Evolutionary conservation across 2,113 vertebrate genomes (phyloP).

Genomic region (Cyprinodon variegatus): DNA sequence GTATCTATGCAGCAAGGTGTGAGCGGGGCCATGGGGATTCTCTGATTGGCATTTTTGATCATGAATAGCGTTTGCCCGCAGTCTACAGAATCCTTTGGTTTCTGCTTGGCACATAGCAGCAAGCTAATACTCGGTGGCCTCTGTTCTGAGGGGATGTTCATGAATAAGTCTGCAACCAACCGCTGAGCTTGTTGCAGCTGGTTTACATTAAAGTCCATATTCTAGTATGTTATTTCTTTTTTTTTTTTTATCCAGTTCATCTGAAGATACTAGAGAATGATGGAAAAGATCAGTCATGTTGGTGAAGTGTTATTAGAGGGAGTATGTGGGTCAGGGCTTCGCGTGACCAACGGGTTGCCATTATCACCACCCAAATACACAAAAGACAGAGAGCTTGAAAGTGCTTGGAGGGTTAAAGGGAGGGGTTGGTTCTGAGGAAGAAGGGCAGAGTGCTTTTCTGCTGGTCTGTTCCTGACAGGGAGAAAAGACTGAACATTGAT

Average conservation of each 20-base stretch:
- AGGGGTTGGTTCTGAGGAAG: conserved; percentile 42
- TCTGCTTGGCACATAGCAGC: conserved; percentile 21
- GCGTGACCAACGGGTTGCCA: conserved; percentile 71
- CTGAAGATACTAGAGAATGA: conserved; percentile 2
- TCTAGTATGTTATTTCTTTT: not conserved
- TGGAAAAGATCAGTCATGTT: conserved; percentile 29
- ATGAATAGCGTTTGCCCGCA: conserved; percentile 26
- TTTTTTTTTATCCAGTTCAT: conserved; percentile 16
- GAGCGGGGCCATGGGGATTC: conserved; percentile 15
- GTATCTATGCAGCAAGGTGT: conserved; percentile 52
- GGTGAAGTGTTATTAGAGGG: conserved; percentile 34
- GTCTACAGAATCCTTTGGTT: not conserved
- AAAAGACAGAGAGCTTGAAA: conserved; percentile 59
- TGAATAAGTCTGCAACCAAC: conserved; percentile 31
- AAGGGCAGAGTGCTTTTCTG: conserved; percentile 47
- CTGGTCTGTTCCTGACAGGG: conserved; percentile 28
- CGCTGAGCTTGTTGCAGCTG: conserved; percentile 33
- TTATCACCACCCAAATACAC: conserved; percentile 67
- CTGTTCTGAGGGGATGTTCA: conserved; percentile 14
- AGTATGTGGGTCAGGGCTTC: conserved; percentile 74
- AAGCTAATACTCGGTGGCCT: conserved; percentile 38
- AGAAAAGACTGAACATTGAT: conserved; percentile 37
- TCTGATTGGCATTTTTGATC: conserved; percentile 55
- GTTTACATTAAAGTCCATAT: conserved; percentile 11
- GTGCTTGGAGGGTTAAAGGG: conserved; percentile 34